Base-by-base conservation (phyloP, 2,888 invertebrate genomes). In the Galerucella pusilla region DNA sequence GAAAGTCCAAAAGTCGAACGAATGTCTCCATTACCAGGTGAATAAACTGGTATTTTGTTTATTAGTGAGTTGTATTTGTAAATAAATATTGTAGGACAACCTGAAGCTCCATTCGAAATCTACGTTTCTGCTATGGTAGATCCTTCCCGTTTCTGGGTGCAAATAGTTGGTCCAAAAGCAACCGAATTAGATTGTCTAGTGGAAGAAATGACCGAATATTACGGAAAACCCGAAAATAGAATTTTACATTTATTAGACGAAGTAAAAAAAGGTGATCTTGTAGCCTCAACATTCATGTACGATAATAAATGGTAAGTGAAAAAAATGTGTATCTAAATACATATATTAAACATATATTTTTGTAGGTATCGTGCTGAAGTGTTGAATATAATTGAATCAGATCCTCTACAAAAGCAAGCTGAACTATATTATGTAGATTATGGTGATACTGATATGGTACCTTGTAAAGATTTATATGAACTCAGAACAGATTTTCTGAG, bases 341-440 rank as follows among this genome's bases (percentile, higher is more conserved):
- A 42, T 4, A 28, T 42, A 42, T 42, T 42, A 0, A 42, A 52
- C 1, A 49, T 25, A 49, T 59, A 42, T 74, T 68, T 73, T 79
- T 80, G 54, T 76, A 86, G 86, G 86, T 88, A 88, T 77, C 81
- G 88, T 52, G 93, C 91, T 1, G 91, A 94, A 85, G 92, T 97
- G 7, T 89, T 93, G 71, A 91, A 91, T 76, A 88, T 93, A 12
- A 86, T 90, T 45, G 92, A 92, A 83, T 91, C 91, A 7, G 90
- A 91, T 81, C 87, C 90, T 0, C 71, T 73, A 71, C 90, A 92
- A 77, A 88, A 90, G 83, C 90, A 91, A 16, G 92, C 93, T 0
- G 92, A 93, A 82, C 90, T 97, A 45, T 95, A 94, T 86, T 97
- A 92, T 87, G 91, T 97, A 70, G 97, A 97, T 89, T 97, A 96